Evolutionary conservation across 2,888 invertebrate genomes (phyloP).

Genomic region (Thalpophila matura): DNA sequence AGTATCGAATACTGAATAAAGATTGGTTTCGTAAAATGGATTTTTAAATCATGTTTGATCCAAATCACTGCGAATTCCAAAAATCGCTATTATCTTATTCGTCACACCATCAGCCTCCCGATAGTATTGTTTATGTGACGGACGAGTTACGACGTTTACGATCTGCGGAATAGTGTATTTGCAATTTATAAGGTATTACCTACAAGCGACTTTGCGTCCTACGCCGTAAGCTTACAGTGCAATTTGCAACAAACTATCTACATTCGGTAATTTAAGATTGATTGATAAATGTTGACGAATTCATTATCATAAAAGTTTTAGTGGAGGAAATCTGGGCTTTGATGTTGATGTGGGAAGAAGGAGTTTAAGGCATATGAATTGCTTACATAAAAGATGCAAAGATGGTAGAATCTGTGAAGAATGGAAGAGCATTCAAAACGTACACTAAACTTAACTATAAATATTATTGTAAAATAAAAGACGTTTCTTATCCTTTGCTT

Average conservation of each 20-base stretch:
- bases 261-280: slow-evolving; percentile 60
- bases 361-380: not conserved
- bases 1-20: too few relatives aligned
- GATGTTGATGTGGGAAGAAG: slow-evolving; percentile 32
- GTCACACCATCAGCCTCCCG: slow-evolving; percentile 60
- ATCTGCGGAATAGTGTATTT: slow-evolving; percentile 72
- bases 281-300: slow-evolving; percentile 67
- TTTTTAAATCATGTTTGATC: too few relatives aligned
- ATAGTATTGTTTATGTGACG: slow-evolving; percentile 78
- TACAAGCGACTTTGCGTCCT: slow-evolving; percentile 62
- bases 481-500: too few relatives aligned
- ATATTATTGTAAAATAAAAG: too few relatives aligned
- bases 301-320: slow-evolving; percentile 66
- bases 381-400: not conserved
- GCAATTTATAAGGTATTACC: slow-evolving; percentile 70
- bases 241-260: slow-evolving; percentile 32
- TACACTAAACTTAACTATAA: too few relatives aligned
- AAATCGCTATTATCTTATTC: slow-evolving; percentile 18
- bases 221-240: slow-evolving; percentile 22
- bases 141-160: slow-evolving; percentile 78
- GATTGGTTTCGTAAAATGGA: too few relatives aligned
- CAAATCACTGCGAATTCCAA: too few relatives aligned
- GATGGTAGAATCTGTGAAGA: not conserved
- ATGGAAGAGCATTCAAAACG: too few relatives aligned
- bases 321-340: slow-evolving; percentile 53